Conservation (phyloP, 2,113 vertebrate species). For the Pachyramphus minor region DNA sequence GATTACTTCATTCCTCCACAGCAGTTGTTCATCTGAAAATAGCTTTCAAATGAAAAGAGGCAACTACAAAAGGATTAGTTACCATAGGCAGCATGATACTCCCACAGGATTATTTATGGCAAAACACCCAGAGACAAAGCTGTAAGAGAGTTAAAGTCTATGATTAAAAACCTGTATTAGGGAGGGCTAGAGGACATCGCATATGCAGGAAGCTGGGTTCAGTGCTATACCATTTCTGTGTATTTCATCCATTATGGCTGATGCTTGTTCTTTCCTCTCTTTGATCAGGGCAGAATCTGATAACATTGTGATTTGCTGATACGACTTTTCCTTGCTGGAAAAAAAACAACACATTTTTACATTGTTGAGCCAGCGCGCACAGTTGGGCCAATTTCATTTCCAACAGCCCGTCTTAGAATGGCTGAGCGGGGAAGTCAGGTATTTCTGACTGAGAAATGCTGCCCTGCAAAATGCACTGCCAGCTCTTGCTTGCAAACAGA, state of each 20-base stretch:
- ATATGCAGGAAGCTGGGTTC: not conserved
- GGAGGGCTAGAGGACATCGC: not conserved
- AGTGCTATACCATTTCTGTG: slow-evolving; percentile 81
- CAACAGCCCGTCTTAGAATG: not conserved
- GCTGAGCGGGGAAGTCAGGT: not conserved
- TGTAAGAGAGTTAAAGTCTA: slow-evolving; percentile 46
- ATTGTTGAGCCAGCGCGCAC: not conserved
- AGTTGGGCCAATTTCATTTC: not conserved
- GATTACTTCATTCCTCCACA: slow-evolving; percentile 77
- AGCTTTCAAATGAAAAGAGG: slow-evolving; percentile 81
- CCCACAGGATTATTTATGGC: slow-evolving; percentile 79
- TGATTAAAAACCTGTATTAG: slow-evolving; percentile 47
- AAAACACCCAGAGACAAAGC: slow-evolving; percentile 56
- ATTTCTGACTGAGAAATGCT: not conserved
- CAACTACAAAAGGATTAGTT: slow-evolving; percentile 88
- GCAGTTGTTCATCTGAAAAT: slow-evolving; percentile 92
- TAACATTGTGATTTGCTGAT: slow-evolving; percentile 74
- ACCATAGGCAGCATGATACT: slow-evolving; percentile 77
- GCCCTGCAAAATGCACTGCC: not conserved
- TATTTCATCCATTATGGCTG: slow-evolving; percentile 90
- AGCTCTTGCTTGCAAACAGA: not conserved
- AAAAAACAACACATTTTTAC: slow-evolving; percentile 66
- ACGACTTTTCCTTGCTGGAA: slow-evolving; percentile 63
- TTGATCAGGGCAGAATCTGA: slow-evolving; percentile 84
- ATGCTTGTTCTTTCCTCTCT: slow-evolving; percentile 88